Percentiles rank a stretch among this genome's conserved stretches.
Evolutionary conservation across 2,888 invertebrate species (phyloP).

Genomic region (Onchidella celtica): DNA sequence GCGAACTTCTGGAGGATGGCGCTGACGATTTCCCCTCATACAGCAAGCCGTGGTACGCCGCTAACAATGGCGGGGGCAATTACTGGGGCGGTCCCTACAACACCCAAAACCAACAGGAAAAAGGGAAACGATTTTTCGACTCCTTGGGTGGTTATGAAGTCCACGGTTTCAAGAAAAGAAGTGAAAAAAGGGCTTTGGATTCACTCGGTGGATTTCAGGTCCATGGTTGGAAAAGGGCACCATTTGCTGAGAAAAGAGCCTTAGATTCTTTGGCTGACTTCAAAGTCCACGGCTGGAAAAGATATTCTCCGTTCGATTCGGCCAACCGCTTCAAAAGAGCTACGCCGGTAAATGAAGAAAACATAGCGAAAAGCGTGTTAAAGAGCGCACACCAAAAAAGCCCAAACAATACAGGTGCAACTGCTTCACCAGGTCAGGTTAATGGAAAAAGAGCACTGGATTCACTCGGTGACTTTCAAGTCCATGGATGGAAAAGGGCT

Average conservation of each 20-base stretch:
- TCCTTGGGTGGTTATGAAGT: slow-evolving; percentile 41
- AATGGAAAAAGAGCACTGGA: slow-evolving; percentile 40
- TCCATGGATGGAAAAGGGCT: slow-evolving; percentile 27
- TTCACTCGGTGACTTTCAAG: slow-evolving; percentile 40
- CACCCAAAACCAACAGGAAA: neutral
- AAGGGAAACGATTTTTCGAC: slow-evolving; percentile 37
- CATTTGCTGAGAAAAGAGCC: slow-evolving; percentile 15
- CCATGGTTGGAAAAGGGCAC: slow-evolving; percentile 23
- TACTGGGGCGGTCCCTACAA: neutral
- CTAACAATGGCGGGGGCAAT: no score
- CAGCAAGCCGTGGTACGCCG: neutral
- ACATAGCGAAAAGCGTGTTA: neutral
- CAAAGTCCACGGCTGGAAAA: slow-evolving; percentile 51
- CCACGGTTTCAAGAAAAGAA: slow-evolving; percentile 35
- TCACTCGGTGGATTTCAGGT: slow-evolving; percentile 28
- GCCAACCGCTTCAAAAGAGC: neutral
- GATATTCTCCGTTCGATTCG: neutral
- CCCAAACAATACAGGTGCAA: slow-evolving; percentile 22
- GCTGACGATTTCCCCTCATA: neutral
- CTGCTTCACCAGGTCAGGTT: slow-evolving; percentile 43
- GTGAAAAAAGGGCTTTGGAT: slow-evolving; percentile 1
- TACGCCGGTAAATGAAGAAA: neutral
- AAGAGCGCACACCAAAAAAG: neutral
- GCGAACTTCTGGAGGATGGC: neutral
- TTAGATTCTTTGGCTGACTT: slow-evolving; percentile 52